phyloP scores from a whole-genome alignment of 2,113 vertebrate genomes.

The Oenanthe oenanthe region DNA sequence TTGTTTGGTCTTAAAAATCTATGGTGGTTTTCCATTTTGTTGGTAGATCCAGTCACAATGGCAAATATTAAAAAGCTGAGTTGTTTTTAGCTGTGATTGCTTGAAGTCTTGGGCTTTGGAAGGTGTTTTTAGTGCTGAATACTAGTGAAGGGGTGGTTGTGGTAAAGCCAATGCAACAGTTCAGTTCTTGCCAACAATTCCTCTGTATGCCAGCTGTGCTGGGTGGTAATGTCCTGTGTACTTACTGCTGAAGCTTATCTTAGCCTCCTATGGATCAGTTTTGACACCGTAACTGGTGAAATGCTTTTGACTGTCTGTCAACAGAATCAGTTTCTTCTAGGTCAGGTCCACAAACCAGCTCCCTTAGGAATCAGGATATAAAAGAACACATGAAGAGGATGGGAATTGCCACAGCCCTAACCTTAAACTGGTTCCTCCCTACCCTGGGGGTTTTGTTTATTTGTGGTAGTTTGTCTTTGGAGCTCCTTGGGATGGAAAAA shows the following conservation, averaged over 20 bases:
- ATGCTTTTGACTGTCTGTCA: background rate
- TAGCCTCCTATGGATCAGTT: background rate
- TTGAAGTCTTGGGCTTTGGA: background rate
- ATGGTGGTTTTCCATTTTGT: background rate
- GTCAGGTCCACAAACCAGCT: background rate
- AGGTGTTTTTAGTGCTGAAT: background rate
- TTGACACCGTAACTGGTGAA: background rate
- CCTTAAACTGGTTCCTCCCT: background rate
- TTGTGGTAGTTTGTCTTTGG: background rate
- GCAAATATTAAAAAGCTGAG: background rate
- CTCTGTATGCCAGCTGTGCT: background rate
- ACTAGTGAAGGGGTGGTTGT: background rate
- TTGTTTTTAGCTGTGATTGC: background rate
- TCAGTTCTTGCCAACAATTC: fast-evolving
- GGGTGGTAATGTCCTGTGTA: background rate
- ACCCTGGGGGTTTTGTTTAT: background rate
- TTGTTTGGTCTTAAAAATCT: background rate
- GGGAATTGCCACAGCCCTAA: background rate
- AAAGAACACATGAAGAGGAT: background rate
- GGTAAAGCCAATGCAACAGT: background rate
- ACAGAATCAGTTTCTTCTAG: background rate
- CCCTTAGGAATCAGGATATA: background rate
- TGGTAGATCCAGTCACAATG: background rate
- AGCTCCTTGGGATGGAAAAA: background rate
- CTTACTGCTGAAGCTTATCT: background rate